Percentiles rank a stretch among this genome's conserved stretches.
phyloP scores from a whole-genome alignment of 2,888 invertebrate genomes.

The Elysia crispata region DNA sequence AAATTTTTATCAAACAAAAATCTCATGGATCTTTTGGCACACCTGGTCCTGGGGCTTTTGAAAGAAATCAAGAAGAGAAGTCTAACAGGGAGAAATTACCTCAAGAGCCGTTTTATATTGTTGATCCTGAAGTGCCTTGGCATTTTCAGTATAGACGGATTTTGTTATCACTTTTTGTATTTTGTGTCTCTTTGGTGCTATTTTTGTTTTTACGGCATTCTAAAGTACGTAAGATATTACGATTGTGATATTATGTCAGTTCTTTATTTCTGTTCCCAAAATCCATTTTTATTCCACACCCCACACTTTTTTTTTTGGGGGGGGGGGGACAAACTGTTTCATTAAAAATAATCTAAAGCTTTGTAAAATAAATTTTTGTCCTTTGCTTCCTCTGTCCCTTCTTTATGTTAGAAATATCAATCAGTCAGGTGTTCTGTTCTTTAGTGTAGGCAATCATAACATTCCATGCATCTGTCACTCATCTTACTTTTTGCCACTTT shows the following conservation, averaged over 20 bases:
- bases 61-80: slow-evolving; percentile 1
- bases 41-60: slow-evolving; percentile 49
- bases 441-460: no score
- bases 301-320: no score
- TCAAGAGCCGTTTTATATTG: slow-evolving; percentile 35
- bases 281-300: no score
- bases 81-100: slow-evolving; percentile 25
- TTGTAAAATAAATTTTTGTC: no score
- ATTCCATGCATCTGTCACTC: no score
- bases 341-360: no score
- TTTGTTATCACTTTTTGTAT: slow-evolving; percentile 22
- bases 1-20: slow-evolving; percentile 62
- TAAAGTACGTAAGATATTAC: slow-evolving; percentile 22
- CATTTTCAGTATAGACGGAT: slow-evolving; percentile 10
- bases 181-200: slow-evolving; percentile 28
- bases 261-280: background rate
- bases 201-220: slow-evolving; percentile 35
- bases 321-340: no score
- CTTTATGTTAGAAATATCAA: no score
- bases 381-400: no score
- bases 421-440: no score
- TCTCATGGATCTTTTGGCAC: slow-evolving; percentile 63
- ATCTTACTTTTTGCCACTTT: no score
- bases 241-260: background rate
- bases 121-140: slow-evolving; percentile 13